Conservation (phyloP, 2,113 vertebrate genomes). For the Stigmatopora argus region DNA sequence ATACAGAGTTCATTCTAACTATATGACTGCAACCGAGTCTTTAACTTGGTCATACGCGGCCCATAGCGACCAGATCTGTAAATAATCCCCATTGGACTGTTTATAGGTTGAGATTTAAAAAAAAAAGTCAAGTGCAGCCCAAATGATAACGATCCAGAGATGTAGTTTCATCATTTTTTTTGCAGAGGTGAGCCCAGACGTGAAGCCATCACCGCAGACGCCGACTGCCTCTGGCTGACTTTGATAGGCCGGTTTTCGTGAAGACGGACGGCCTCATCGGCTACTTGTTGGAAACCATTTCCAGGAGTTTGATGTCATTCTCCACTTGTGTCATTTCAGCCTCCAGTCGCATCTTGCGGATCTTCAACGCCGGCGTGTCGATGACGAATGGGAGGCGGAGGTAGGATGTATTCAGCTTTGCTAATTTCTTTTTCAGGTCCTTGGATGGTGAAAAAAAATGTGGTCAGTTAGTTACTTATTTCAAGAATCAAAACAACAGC, state of each 20-base stretch:
- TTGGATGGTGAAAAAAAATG: background rate
- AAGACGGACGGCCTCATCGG: background rate
- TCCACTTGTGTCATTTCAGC: background rate
- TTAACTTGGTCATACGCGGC: background rate
- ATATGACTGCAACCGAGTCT: background rate
- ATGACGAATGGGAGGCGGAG: slow-evolving; percentile 1
- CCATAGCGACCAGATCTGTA: background rate
- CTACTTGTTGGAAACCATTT: slow-evolving; percentile 4
- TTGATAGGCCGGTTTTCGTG: background rate
- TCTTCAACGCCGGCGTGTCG: slow-evolving; percentile 3
- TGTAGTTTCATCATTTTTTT: background rate
- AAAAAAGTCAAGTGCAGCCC: background rate
- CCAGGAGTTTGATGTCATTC: slow-evolving; percentile 2
- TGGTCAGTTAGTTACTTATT: too few species aligned
- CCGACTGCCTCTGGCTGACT: background rate
- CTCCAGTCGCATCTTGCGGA: slow-evolving; percentile 4
- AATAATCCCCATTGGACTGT: background rate
- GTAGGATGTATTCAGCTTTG: background rate
- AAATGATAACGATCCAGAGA: background rate
- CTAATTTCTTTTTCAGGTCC: slow-evolving; percentile 3
- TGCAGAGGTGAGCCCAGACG: background rate
- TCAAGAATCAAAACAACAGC: too few species aligned
- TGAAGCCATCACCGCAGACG: background rate
- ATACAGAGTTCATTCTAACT: background rate
- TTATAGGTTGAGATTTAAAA: background rate